phyloP scores from a whole-genome alignment of 2,113 vertebrate genomes.

The Eira barbara region DNA sequence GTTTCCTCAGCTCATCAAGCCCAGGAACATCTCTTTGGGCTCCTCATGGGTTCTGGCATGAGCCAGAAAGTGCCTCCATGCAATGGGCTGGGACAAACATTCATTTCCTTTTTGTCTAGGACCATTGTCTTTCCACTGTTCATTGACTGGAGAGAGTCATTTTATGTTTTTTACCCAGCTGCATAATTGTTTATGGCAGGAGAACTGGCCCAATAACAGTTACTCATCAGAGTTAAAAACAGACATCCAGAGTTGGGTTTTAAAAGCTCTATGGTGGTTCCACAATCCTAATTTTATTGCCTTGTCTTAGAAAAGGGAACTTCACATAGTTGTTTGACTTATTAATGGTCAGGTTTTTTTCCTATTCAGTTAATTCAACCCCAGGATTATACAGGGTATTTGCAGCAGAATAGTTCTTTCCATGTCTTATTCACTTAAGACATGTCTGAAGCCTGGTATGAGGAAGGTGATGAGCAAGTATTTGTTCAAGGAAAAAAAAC shows the following conservation, averaged over 20 bases:
- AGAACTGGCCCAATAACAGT: background rate
- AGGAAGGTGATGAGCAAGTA: background rate
- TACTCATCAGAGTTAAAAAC: background rate
- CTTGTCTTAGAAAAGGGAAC: background rate
- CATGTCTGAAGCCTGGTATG: background rate
- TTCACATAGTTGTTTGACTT: background rate
- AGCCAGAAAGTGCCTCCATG: background rate
- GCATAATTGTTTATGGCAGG: background rate
- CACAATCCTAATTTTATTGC: constrained; percentile 4
- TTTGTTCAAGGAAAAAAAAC: background rate
- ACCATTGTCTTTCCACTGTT: background rate
- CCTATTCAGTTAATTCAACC: background rate
- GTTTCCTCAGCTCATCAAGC: background rate
- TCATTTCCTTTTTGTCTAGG: background rate
- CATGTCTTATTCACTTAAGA: background rate
- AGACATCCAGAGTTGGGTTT: background rate
- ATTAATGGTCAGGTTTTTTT: constrained; percentile 16
- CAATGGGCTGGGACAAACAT: background rate
- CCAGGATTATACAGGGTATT: background rate
- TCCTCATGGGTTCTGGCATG: background rate
- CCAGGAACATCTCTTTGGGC: background rate
- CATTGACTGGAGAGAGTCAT: background rate
- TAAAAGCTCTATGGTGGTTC: background rate
- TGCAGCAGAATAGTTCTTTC: background rate
- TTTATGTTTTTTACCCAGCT: background rate